Evolutionary conservation across 2,888 invertebrate species (phyloP).

Genomic region (Clanis bilineata): DNA sequence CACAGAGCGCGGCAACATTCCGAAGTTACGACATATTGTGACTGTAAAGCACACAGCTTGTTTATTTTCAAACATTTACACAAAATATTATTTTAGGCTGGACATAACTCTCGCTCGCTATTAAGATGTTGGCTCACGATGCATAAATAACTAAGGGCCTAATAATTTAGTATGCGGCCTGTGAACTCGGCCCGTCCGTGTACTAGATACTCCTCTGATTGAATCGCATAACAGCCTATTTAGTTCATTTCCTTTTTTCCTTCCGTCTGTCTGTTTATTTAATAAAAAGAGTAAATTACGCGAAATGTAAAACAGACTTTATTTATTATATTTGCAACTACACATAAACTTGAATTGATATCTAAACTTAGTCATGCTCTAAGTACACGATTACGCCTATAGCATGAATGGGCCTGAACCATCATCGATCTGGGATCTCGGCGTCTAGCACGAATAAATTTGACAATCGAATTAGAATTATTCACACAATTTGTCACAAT

Average conservation of each 20-base stretch:
- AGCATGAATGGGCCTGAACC: too few species aligned
- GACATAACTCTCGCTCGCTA: conserved; percentile 73
- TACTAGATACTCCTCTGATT: conserved; percentile 66
- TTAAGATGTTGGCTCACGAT: conserved; percentile 78
- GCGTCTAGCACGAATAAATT: too few species aligned
- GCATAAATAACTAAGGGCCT: conserved; percentile 79
- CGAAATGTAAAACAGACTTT: neutral
- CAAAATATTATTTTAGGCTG: conserved; percentile 81
- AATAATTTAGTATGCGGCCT: conserved; percentile 78
- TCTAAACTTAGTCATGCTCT: too few species aligned
- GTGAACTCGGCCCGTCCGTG: conserved; percentile 64
- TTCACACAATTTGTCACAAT: too few species aligned
- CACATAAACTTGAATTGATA: too few species aligned
- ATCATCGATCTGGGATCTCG: too few species aligned
- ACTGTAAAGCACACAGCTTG: conserved; percentile 62
- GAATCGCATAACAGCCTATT: conserved; percentile 68
- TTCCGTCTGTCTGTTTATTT: conserved; percentile 23
- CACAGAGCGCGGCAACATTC: conserved; percentile 48
- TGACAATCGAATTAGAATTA: too few species aligned
- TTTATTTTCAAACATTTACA: conserved; percentile 79
- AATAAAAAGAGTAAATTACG: conserved; percentile 18
- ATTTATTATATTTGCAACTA: neutral
- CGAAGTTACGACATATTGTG: conserved; percentile 64
- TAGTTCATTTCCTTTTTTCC: conserved; percentile 55
- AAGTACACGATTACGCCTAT: too few species aligned